Conservation (phyloP, 2,888 invertebrate genomes). For the Eurytoma californica region DNA sequence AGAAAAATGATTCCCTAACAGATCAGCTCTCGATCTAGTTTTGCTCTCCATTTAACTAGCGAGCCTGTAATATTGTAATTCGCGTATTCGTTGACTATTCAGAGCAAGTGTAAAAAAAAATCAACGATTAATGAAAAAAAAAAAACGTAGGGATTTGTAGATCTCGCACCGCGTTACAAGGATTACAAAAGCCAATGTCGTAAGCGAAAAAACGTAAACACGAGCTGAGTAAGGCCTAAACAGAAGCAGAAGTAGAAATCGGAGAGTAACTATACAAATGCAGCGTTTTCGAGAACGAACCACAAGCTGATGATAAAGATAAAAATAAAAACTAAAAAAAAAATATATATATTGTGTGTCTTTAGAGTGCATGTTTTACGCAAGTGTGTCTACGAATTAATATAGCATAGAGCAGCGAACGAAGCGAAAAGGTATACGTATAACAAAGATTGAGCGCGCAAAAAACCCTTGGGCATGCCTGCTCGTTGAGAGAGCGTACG, state of each 20-base stretch:
- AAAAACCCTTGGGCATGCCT: slow-evolving; percentile 34
- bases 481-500: slow-evolving; percentile 34
- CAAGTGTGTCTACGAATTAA: slow-evolving; percentile 51
- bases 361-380: slow-evolving; percentile 55
- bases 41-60: slow-evolving; percentile 56
- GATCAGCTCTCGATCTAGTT: slow-evolving; percentile 56
- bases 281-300: slow-evolving; percentile 35
- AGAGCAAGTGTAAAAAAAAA: background rate
- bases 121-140: background rate
- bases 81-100: slow-evolving; percentile 39
- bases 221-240: slow-evolving; percentile 51
- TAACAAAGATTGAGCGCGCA: slow-evolving; percentile 44
- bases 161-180: background rate
- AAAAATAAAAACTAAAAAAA: slow-evolving; percentile 36
- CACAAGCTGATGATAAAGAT: slow-evolving; percentile 34
- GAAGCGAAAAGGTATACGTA: slow-evolving; percentile 51
- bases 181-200: slow-evolving; percentile 32
- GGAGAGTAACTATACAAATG: slow-evolving; percentile 20
- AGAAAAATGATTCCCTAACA: slow-evolving; percentile 42
- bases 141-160: background rate
- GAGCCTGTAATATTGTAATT: slow-evolving; percentile 51
- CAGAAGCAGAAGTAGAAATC: slow-evolving; percentile 3
- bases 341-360: slow-evolving; percentile 52
- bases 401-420: slow-evolving; percentile 47
- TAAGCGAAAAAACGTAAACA: slow-evolving; percentile 30